A percentile compares a stretch with the other conserved stretches of the same genome.
These are phyloP conservation scores for Drosophila phalerata DNA, from an alignment of 2,888 invertebrate species.

Conservation along the genomic window DNA sequence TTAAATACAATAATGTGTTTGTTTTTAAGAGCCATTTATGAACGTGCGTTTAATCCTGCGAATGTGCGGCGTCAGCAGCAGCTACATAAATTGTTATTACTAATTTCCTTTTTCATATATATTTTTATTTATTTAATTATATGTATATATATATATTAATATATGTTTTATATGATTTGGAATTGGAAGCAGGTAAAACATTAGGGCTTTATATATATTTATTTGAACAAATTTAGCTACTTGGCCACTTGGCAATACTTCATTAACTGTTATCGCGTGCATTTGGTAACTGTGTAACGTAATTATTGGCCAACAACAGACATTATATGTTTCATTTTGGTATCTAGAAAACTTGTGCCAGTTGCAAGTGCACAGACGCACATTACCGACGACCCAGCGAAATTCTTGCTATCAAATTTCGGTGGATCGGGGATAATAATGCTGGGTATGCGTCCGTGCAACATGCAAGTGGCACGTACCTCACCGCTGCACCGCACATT, in stretches of 20 bases:
- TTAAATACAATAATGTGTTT: constrained; percentile 69
- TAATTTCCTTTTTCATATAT: constrained; percentile 73
- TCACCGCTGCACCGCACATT: constrained; percentile 34
- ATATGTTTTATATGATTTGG: constrained; percentile 55
- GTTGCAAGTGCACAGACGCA: constrained; percentile 53
- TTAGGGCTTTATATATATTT: constrained; percentile 33
- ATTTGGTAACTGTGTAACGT: constrained; percentile 41
- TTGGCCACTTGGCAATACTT: constrained; percentile 79
- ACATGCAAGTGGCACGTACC: constrained; percentile 54
- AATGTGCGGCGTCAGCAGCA: constrained; percentile 35
- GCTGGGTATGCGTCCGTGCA: constrained; percentile 70
- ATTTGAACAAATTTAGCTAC: constrained; percentile 73
- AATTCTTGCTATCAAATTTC: constrained; percentile 73
- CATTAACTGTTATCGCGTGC: constrained; percentile 50
- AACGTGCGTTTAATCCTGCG: constrained; percentile 54
- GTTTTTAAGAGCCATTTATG: constrained; percentile 51
- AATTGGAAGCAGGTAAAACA: constrained; percentile 69
- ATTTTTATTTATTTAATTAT: constrained; percentile 47
- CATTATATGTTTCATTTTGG: constrained; percentile 37
- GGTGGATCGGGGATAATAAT: constrained; percentile 75
- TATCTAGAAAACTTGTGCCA: constrained; percentile 55
- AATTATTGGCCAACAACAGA: constrained; percentile 66
- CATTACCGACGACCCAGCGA: constrained; percentile 68
- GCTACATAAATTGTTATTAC: constrained; percentile 60
- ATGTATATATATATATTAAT: constrained; percentile 44